Percentiles rank a stretch among this genome's conserved stretches.
Evolutionary conservation across 2,888 invertebrate genomes (phyloP).

Genomic region (Myopa tessellatipennis): DNA sequence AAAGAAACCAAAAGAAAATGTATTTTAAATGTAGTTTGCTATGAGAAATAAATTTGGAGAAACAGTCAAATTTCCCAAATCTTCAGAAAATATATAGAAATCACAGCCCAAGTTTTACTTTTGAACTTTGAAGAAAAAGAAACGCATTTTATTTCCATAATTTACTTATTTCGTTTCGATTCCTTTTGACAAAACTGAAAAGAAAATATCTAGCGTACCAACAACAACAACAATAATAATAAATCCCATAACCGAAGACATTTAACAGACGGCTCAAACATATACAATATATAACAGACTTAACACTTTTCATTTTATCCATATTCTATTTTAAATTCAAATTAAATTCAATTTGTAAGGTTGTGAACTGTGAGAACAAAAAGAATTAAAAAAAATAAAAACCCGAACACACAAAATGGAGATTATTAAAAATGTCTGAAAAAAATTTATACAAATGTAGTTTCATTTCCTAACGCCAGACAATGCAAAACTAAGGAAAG

Average conservation of each 20-base stretch:
- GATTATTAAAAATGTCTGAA: not conserved
- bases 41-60: constrained; percentile 30
- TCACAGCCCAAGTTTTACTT: constrained; percentile 48
- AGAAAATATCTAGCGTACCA: not conserved
- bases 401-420: constrained; percentile 51
- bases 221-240: no score
- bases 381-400: constrained; percentile 55
- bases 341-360: constrained; percentile 69
- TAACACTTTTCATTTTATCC: not conserved
- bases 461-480: no score
- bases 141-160: not conserved
- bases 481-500: no score
- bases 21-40: constrained; percentile 40
- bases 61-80: constrained; percentile 30
- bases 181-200: not conserved
- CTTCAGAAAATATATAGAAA: constrained; percentile 43
- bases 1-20: constrained; percentile 35
- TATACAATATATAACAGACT: not conserved
- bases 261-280: not conserved
- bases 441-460: not conserved
- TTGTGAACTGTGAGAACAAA: constrained; percentile 69
- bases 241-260: not conserved
- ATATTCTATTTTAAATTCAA: constrained; percentile 53
- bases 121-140: not conserved
- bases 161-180: not conserved